Evolutionary conservation across 2,797 vertebrate species (phyloP), one percentile per base, ranked within the genome.

Genomic region (Sebastes iracundus): DNA sequence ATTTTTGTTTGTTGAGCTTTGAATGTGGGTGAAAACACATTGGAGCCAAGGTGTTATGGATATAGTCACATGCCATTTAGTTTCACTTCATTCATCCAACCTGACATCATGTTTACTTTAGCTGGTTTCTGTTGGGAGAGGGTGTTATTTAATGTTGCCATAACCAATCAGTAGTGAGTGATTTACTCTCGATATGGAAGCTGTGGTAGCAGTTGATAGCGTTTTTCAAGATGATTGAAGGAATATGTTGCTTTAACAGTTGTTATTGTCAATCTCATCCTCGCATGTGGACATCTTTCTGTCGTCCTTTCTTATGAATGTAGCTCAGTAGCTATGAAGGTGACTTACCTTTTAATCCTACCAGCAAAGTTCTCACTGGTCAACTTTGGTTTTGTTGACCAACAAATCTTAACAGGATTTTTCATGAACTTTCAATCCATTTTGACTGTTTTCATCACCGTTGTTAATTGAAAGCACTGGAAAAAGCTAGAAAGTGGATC

Each of bases 381-480:
- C 38, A 42, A 42, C 38, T 42, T 33, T 3, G 38, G 6, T 42
- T 42, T 42, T 1, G 38, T 42, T 42, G 0, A 42, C 38, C 38
- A 42, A 42, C 38, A 42, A 42, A 42, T 42, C 38, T 16, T 16
- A 42, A 42, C 38, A 0, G 10, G 38, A 42, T 42, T 42, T 42
- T 0, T 42, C 38, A 42, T 42, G 38, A 42, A 16, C 38, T 46
- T 46, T 46, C 16, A n/a, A 32, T 61, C 28, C 58, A 13, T 20
- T 60, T 0, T 60, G 27, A 0, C n/a, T 22, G 16, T 42, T 42
- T 42, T 16, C 38, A 6, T 7, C 38, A 42, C 38, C 14, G 38
- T 42, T 42, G 0, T 14, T 38, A 0, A 38, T 38, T 38, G 38
- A 38, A 38, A 38, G 13, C 13, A 14, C 13, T 0, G 13, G 38